These are phyloP conservation scores for Physella acuta DNA, from an alignment of 1,140 invertebrate species.

Conservation along the genomic window DNA sequence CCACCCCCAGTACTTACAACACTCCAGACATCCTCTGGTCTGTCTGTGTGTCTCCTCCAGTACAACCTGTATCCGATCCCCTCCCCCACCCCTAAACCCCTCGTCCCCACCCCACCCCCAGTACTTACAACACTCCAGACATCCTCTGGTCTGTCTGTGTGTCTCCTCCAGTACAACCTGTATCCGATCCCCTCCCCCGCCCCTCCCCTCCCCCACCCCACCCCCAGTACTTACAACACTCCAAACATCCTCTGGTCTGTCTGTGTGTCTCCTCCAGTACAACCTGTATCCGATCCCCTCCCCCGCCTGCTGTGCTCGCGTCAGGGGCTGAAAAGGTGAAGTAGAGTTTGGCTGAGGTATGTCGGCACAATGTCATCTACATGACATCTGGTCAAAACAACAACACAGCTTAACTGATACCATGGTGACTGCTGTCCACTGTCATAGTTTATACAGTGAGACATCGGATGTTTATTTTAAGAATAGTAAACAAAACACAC, in stretches of 20 bases:
- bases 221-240: constrained; percentile 21
- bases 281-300: constrained; percentile 35
- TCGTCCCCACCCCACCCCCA: too few relatives aligned
- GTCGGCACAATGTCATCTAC: too few relatives aligned
- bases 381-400: too few relatives aligned
- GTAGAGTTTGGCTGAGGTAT: too few relatives aligned
- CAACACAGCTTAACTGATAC: background rate
- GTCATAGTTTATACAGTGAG: too few relatives aligned
- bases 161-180: constrained; percentile 37
- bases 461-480: too few relatives aligned
- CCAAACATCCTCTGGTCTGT: constrained; percentile 1
- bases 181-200: constrained; percentile 35
- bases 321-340: constrained; percentile 33
- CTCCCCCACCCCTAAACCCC: too few relatives aligned
- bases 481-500: too few relatives aligned
- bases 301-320: constrained; percentile 32
- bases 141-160: background rate
- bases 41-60: constrained; percentile 30
- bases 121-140: constrained; percentile 31
- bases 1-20: constrained; percentile 22
- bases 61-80: too few relatives aligned
- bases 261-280: constrained; percentile 34
- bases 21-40: background rate
- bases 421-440: too few relatives aligned
- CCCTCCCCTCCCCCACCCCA: too few relatives aligned